Evolutionary conservation across 2,113 vertebrate genomes (phyloP), one percentile per base, ranked within the genome.

Genomic region (Sialia sialis): DNA sequence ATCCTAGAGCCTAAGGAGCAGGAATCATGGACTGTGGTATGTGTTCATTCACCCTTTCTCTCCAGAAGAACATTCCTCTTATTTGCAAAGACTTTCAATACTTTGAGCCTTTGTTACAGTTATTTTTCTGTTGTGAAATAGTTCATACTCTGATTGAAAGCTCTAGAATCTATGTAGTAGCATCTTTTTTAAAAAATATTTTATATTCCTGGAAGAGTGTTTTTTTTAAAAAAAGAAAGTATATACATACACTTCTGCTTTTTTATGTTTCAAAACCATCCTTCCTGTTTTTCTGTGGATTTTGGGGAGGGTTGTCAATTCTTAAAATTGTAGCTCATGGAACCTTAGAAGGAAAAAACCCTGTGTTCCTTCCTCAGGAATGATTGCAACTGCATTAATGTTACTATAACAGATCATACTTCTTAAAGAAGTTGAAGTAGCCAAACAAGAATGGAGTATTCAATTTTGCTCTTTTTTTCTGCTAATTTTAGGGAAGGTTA

Each of bases 1-100:
- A 99, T 99, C 96, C 97, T 99, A 60, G 99, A 99, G 94, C 99
- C 99, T 51, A 99, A 99, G 96, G 99, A 99, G 30, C 99, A 99
- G 91, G 99, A 99, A 95, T 99, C 99, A 1, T 99, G 99, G 99
- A 99, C 99, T 68, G 99, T 99, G 98, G 99, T 99, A 96, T 96
- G 98, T 97, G n/a, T 62, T 87, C 60, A 55, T 69, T 95, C 27
- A 52, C 7, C 43, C 3, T 85, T 75, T 68, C 39, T 43, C n/a
- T 87, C 23, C 62, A 64, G 27, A 89, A 51, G 19, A 72, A 18
- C 14, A 15, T 15, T 70, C 36, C 21, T 68, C 2, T 23, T 30
- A 7, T 25, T 96, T 86, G 41, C 44, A 76, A 93, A 84, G 25
- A 34, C n/a, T 67, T 90, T 4, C 4, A 13, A 79, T 85, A 43